Conservation (phyloP, 2,888 invertebrate species). For the Autographa pulchrina region DNA sequence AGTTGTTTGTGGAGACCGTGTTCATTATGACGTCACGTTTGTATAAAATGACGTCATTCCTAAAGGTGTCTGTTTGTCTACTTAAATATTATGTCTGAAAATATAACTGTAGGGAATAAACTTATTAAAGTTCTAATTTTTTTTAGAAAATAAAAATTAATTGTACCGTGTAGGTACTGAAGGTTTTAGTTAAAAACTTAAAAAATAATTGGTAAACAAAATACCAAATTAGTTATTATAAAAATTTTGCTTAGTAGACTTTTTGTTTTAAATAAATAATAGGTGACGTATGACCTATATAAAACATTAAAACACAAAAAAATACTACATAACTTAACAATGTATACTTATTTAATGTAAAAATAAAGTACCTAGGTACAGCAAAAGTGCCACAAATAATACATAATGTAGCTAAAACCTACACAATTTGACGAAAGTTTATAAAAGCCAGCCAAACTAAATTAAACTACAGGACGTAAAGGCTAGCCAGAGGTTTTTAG, state of each 20-base stretch:
- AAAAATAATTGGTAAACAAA: too few species aligned
- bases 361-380: neutral
- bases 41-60: constrained; percentile 35
- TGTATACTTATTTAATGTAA: too few species aligned
- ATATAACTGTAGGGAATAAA: constrained; percentile 13
- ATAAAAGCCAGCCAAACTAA: constrained; percentile 15
- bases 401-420: neutral
- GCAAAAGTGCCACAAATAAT: neutral
- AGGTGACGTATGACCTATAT: too few species aligned
- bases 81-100: constrained; percentile 35
- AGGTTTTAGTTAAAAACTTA: too few species aligned
- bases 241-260: too few species aligned
- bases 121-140: too few species aligned
- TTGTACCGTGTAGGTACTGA: too few species aligned
- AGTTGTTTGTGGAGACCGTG: constrained; percentile 9
- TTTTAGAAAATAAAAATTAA: too few species aligned
- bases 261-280: too few species aligned
- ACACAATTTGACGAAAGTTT: neutral
- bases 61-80: constrained; percentile 29
- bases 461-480: constrained; percentile 19
- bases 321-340: too few species aligned
- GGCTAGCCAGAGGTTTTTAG: constrained; percentile 47
- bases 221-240: too few species aligned
- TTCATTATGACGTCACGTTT: constrained; percentile 39
- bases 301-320: too few species aligned